phyloP scores from a whole-genome alignment of 2,888 invertebrate species.

The Anoplius nigerrimus region DNA sequence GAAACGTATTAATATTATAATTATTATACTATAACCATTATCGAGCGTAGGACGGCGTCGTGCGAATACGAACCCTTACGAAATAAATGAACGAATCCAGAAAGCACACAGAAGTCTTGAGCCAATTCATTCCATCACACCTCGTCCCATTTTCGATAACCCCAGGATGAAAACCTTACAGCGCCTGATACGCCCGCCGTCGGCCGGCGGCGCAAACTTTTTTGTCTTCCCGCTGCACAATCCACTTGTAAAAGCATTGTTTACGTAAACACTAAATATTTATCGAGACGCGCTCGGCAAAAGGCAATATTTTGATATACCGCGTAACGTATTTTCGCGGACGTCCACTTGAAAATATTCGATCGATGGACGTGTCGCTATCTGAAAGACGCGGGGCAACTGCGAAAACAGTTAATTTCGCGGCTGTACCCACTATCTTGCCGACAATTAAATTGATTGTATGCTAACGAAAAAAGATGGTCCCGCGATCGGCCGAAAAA shows the following conservation, averaged over 20 bases:
- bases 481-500: too few relatives aligned
- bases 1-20: slow-evolving; percentile 49
- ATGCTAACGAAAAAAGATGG: background rate
- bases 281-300: slow-evolving; percentile 35
- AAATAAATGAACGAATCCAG: slow-evolving; percentile 64
- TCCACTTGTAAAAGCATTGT: slow-evolving; percentile 41
- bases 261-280: slow-evolving; percentile 30
- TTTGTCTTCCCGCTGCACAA: background rate
- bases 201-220: background rate
- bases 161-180: too few relatives aligned
- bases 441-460: slow-evolving; percentile 2
- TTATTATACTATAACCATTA: slow-evolving; percentile 60
- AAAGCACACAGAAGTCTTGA: slow-evolving; percentile 11
- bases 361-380: slow-evolving; percentile 9
- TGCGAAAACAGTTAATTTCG: slow-evolving; percentile 30
- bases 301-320: slow-evolving; percentile 47
- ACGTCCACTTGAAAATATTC: slow-evolving; percentile 28
- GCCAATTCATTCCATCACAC: too few relatives aligned
- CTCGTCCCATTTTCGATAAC: too few relatives aligned
- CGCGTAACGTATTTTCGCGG: slow-evolving; percentile 11
- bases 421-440: background rate
- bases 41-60: slow-evolving; percentile 61
- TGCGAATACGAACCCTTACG: slow-evolving; percentile 60
- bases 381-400: slow-evolving; percentile 6
- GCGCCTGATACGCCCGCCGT: background rate